Conservation (phyloP, 2,797 vertebrate species). For the Urophycis tenuis region DNA sequence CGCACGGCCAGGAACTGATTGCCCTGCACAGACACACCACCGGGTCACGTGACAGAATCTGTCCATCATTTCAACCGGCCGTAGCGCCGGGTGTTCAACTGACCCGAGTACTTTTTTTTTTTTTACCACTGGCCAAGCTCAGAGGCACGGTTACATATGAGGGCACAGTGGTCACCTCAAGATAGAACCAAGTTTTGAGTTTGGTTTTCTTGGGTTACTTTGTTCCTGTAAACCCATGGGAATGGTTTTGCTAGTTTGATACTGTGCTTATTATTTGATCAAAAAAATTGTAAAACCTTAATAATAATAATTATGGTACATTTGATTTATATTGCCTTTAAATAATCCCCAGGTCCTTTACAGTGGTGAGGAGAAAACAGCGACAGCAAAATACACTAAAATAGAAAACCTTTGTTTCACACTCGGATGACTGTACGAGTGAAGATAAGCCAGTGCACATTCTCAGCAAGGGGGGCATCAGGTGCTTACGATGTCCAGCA, state of each 20-base stretch:
- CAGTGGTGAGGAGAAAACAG: no score
- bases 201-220: not conserved
- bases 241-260: no score
- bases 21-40: slow-evolving; percentile 66
- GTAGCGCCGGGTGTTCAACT: not conserved
- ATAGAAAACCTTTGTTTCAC: no score
- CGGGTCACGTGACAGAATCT: not conserved
- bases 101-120: not conserved
- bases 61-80: not conserved
- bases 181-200: not conserved
- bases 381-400: no score
- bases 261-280: not conserved
- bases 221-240: no score
- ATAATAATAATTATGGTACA: not conserved
- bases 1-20: slow-evolving; percentile 80
- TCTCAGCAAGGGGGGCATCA: not conserved
- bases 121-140: no score
- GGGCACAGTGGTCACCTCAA: not conserved
- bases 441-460: not conserved
- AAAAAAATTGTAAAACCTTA: not conserved
- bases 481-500: slow-evolving; percentile 77
- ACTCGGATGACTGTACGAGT: no score
- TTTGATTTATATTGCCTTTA: not conserved
- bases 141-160: not conserved
- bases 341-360: not conserved